Evolutionary conservation across 2,113 vertebrate genomes (phyloP), one percentile per base, ranked within the genome.

Genomic region (Calidris pugnax): DNA sequence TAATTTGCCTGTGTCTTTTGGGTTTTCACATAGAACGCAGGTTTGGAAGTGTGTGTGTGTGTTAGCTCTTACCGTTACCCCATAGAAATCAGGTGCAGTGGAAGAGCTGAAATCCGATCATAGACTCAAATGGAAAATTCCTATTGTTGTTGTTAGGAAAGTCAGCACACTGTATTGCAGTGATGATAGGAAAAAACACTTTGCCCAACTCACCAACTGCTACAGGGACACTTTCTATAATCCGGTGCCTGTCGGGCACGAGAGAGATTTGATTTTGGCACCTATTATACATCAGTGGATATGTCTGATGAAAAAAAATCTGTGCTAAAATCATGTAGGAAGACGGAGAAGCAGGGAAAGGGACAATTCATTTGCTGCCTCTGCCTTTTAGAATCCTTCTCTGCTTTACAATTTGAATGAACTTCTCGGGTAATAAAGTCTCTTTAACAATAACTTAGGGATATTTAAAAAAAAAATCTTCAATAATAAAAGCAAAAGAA

Each of bases 221-320:
- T 96, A 27, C 72, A 63, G 87, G 75, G 72, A 19, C 47, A 35
- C 35, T 27, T 69, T 35, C 28, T 87, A 14, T 41, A 84, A 87
- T 72, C 21, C 56, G 26, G 17, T 84, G 76, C 85, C 87, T 63
- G 16, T 71, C 12, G 27, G 78, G 82, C 87, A 86, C 32, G 74
- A 72, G 71, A 91, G 73, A 77, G 88, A 57, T 66, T 85, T 71
- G 75, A 60, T 94, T 94, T 82, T 90, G 79, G 93, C 64, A 84
- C 63, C 64, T 85, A 26, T 72, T 92, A 51, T 69, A 35, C n/a
- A 59, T 76, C 63, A 74, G 30, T 53, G 37, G 76, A 21, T 83
- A 21, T n/a, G n/a, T 81, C 47, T 89, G 81, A 62, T 73, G 17
- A 72, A 91, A 96, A 39, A 68, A 66, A 37, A 27, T 4, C 37